Evolutionary conservation across 2,888 invertebrate genomes (phyloP).

Genomic region (Pyrgus malvae): DNA sequence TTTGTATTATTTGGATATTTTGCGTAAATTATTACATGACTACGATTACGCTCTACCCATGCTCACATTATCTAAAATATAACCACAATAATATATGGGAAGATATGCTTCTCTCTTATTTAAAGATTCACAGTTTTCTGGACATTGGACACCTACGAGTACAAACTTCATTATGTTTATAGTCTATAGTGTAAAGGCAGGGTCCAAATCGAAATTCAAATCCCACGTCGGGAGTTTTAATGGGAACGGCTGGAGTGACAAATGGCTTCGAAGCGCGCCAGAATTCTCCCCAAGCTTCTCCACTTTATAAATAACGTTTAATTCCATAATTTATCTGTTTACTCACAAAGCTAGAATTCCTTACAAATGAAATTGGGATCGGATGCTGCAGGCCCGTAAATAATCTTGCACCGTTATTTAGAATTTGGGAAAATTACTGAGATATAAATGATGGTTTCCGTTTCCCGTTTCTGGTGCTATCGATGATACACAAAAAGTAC

Average conservation of each 20-base stretch:
- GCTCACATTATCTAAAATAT: no score
- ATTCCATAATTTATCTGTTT: constrained; percentile 17
- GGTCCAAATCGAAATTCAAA: not conserved
- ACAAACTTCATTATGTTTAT: no score
- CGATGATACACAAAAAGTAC: no score
- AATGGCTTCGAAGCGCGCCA: constrained; percentile 7
- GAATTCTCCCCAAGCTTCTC: not conserved
- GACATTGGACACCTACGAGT: no score
- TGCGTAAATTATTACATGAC: no score
- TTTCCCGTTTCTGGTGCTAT: no score
- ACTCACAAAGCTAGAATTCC: not conserved
- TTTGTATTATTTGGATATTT: no score
- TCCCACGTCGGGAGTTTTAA: constrained; percentile 6
- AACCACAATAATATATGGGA: no score
- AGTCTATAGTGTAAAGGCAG: not conserved
- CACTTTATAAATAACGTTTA: constrained; percentile 16
- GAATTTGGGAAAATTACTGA: not conserved
- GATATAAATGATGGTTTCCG: not conserved
- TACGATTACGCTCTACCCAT: no score
- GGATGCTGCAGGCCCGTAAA: not conserved
- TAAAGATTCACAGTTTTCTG: no score
- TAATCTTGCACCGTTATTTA: no score
- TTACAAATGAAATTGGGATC: not conserved
- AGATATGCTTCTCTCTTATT: no score
- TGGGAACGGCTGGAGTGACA: constrained; percentile 12